Evolutionary conservation across 2,113 vertebrate species (phyloP), one percentile per base, ranked within the genome.

Genomic region (Oreochromis aureus): DNA sequence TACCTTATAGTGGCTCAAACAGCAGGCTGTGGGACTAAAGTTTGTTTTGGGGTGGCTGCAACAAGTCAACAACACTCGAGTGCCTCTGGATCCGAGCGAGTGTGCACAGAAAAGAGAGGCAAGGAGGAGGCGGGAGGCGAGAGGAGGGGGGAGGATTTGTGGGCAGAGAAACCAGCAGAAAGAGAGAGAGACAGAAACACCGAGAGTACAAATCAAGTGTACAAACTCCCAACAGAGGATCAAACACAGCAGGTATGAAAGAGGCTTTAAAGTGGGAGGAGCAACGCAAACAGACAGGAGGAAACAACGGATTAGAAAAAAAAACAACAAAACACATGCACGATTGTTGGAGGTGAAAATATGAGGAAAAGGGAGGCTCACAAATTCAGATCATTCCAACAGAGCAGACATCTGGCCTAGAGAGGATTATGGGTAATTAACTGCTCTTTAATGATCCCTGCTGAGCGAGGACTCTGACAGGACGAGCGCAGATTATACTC

Each of bases 361-460:
- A 82, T 8, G n/a, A 56, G 51, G 27, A 80, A 85, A 19, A 32
- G 5, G 9, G 8, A 19, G 22, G 58, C 30, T 69, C 51, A 54
- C 34, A 80, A 41, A 73, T 18, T 27, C 66, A 81, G 86, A 81
- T 48, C 80, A 73, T 54, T 83, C 91, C 89, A 79, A 81, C 91
- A 83, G 91, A 85, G 92, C 86, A 91, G 91, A 91, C 92, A 93
- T 94, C 89, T 94, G 92, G 92, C 85, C 86, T 80, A 88, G 59
- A 36, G 61, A 90, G 92, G 92, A 94, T 92, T 94, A 91, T 93
- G 90, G 94, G 89, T 93, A 94, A 94, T 94, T 94, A 94, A 90
- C 88, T 93, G 84, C 82, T 87, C 78, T 94, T 91, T 89, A 94
- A 88, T 90, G 89, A 83, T 86, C 84, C 91, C 85, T 4, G 44